Conservation (phyloP, 2,888 invertebrate species). For the Chymomyza amoena region DNA sequence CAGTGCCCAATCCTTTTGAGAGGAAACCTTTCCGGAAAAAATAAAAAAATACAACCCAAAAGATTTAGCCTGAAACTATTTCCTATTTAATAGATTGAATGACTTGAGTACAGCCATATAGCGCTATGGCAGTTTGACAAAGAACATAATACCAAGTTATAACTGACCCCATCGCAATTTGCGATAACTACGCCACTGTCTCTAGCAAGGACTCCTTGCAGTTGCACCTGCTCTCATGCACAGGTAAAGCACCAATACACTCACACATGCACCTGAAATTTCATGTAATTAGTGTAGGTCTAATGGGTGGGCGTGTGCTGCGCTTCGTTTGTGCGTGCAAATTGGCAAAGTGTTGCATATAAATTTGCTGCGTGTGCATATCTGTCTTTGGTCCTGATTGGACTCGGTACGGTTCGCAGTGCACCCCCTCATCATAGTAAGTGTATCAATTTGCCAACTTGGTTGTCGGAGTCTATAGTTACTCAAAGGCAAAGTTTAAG, state of each 20-base stretch:
- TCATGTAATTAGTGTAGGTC: constrained; percentile 5
- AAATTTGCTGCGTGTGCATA: constrained; percentile 56
- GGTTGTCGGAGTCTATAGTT: not conserved
- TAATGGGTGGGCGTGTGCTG: constrained; percentile 9
- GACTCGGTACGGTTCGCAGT: not conserved
- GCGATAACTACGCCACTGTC: too few species aligned
- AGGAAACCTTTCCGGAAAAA: too few species aligned
- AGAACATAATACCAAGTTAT: too few species aligned
- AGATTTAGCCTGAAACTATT: too few species aligned
- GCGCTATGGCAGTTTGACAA: too few species aligned
- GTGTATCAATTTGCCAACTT: constrained; percentile 31
- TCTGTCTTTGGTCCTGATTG: constrained; percentile 58
- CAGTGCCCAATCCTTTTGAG: too few species aligned
- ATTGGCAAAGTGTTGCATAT: constrained; percentile 58
- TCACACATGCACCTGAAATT: not conserved
- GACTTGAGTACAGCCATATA: too few species aligned
- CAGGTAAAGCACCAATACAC: not conserved
- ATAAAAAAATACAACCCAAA: too few species aligned
- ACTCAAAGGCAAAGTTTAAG: not conserved
- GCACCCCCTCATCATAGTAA: constrained; percentile 10
- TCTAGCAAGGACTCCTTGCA: too few species aligned
- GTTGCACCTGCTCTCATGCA: not conserved
- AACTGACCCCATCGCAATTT: too few species aligned
- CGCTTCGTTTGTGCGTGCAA: constrained; percentile 28
- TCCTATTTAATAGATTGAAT: too few species aligned